Base-by-base conservation (phyloP, 2,113 vertebrate genomes). In the Clarias magur region DNA sequence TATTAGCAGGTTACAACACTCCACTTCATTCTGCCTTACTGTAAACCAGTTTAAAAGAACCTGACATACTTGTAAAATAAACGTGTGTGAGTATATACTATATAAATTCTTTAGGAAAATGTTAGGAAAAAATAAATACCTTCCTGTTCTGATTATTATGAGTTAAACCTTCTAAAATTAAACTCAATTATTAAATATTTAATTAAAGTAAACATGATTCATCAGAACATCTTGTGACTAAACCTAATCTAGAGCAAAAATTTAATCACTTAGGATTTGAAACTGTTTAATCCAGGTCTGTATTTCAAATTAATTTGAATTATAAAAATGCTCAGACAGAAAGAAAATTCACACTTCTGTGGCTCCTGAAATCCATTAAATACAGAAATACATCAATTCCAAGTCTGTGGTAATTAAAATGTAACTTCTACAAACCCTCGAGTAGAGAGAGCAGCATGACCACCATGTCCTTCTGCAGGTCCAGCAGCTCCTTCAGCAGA, bases 381-480 rank as follows among this genome's bases (percentile, higher is more conserved):
- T 76, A 10, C 76, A 79, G 53, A 79, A 79, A 27, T n/a, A 2
- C 42, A 75, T 76, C 21, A 75, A 75, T 16, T 27, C 27, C 30
- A 76, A 53, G 23, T 56, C 48, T 25, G 21, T 15, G 12, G 4
- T n/a, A 2, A n/a, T n/a, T 13, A 16, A 16, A 16, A 30, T 19
- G 9, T 68, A 48, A 9, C 30, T 85, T 11, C 63, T 88, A 73
- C 90, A 92, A 93, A 97, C 97, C 97, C 94, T 97, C 97, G 2
- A 99, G 92, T 4, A 99, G 93, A 0, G 98, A 99, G 68, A 99
- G 95, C 91, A 99, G 86, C 98, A 99, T 99, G 86, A 99, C 98
- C 89, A 99, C 97, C 98, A 99, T 99, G 94, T 99, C 98, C 93
- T 99, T 99, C 94, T 99, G 97, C 9, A 99, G 95, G 88, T 99